Evolutionary conservation across 2,113 vertebrate genomes (phyloP).

Genomic region (Empidonax traillii): DNA sequence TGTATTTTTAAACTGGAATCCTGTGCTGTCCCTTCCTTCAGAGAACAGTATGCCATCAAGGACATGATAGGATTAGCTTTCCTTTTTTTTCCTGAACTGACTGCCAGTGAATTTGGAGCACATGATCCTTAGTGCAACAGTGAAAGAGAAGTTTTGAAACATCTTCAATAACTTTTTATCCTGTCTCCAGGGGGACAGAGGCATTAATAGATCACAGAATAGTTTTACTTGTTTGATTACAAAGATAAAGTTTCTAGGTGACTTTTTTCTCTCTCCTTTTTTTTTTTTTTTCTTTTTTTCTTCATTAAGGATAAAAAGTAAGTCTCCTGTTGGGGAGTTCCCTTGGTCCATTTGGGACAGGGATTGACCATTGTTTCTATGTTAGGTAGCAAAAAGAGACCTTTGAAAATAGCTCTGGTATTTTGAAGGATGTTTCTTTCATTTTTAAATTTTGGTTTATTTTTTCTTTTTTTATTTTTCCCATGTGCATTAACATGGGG

Average conservation of each 20-base stretch:
- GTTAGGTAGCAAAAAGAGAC: background rate
- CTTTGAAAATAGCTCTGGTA: background rate
- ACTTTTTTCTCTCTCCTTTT: background rate
- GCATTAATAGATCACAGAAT: slow-evolving; percentile 1
- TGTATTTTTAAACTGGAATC: slow-evolving; percentile 31
- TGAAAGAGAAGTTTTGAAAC: background rate
- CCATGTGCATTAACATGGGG: background rate
- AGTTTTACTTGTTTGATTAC: background rate
- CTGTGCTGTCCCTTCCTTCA: background rate
- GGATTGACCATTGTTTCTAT: background rate
- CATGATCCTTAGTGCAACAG: background rate
- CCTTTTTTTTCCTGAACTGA: background rate
- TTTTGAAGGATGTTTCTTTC: background rate
- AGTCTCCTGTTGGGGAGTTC: background rate
- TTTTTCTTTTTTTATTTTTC: background rate
- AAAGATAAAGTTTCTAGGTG: background rate
- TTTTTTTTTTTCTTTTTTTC: background rate
- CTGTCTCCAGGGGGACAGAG: background rate
- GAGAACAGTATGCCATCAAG: background rate
- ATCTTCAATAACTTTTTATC: background rate
- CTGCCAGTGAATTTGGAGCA: background rate
- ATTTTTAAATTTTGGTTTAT: background rate
- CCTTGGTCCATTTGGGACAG: background rate
- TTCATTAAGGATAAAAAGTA: background rate
- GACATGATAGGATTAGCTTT: background rate